Evolutionary conservation across 2,888 invertebrate species (phyloP), one percentile per base, ranked within the genome.

Genomic region (Dilophus febrilis): DNA sequence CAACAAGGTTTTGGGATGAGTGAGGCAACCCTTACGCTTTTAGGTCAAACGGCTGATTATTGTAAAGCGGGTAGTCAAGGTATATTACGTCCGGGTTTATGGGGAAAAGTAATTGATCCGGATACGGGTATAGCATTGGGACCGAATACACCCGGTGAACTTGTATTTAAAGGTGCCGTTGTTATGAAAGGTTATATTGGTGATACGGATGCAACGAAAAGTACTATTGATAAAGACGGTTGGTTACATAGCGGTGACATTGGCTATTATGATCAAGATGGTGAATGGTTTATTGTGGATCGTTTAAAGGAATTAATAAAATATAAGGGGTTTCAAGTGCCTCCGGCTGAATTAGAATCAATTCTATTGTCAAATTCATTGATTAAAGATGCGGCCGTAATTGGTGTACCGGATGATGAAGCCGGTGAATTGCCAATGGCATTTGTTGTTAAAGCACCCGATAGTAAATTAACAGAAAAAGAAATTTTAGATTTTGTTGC

Each of bases 231-330:
- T 49, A 54, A 59, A 14, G 78, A 85, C 42, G 87, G 88, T 1
- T 91, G 76, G 72, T 57, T 82, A 11, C 71, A 74, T 47, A 74
- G 79, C 26, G 88, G 88, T 0, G 90, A 91, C 56, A 65, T 90
- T 47, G 88, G 81, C 2, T 85, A 82, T 56, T 83, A 76, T 49
- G 85, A 88, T 53, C 58, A 71, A 1, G 75, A 86, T 13, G 77
- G 75, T 1, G 76, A 70, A 57, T 80, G 86, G 58, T 87, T 71
- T 52, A 74, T 90, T 45, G 80, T 87, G 2, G 91, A 88, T 57
- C 66, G 91, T 43, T 64, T 87, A 16, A 91, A 91, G 56, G 88
- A 90, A 55, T 71, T 91, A 19, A 90, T 91, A 51, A 91, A 91
- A 58, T 87, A 85, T 53, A 88, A 90, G 58, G 87, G 79, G 31